These are phyloP conservation scores for Amphimallon solstitiale DNA, from an alignment of 2,888 invertebrate species.

Conservation along the genomic window DNA sequence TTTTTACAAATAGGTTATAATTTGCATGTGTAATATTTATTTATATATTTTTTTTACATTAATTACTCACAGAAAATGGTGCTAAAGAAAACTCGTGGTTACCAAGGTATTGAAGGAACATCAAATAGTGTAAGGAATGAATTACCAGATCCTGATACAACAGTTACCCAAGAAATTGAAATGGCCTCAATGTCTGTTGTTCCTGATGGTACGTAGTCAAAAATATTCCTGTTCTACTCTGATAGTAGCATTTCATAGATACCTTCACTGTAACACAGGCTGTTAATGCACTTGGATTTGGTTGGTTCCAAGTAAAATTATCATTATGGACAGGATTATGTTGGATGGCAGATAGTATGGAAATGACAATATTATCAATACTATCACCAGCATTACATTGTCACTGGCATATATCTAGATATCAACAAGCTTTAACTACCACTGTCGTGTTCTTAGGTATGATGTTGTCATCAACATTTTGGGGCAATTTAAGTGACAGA, in stretches of 20 bases:
- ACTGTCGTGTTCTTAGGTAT: conserved; percentile 95
- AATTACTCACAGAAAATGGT: conserved; percentile 52
- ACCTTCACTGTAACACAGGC: conserved; percentile 89
- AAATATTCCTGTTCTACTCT: conserved; percentile 11
- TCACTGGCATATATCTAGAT: conserved; percentile 90
- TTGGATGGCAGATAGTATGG: conserved; percentile 99
- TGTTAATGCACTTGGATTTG: conserved; percentile 87
- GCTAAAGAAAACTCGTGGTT: conserved; percentile 69
- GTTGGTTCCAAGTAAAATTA: conserved; percentile 89
- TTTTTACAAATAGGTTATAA: conserved; percentile 11
- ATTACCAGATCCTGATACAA: conserved; percentile 65
- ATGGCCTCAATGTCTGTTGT: conserved; percentile 83
- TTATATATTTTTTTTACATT: neutral
- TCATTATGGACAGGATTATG: conserved; percentile 86
- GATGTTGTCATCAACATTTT: conserved; percentile 96
- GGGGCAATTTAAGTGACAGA: conserved; percentile 94
- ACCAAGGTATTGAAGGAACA: conserved; percentile 71
- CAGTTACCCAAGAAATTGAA: conserved; percentile 73
- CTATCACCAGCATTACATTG: conserved; percentile 93
- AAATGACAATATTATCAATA: conserved; percentile 96
- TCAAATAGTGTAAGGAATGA: conserved; percentile 57
- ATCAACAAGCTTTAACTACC: conserved; percentile 92
- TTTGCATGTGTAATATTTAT: conserved; percentile 20
- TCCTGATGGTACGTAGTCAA: conserved; percentile 74
- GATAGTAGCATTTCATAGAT: conserved; percentile 67